phyloP scores from a whole-genome alignment of 2,797 vertebrate genomes.

The Echeneis naucrates region DNA sequence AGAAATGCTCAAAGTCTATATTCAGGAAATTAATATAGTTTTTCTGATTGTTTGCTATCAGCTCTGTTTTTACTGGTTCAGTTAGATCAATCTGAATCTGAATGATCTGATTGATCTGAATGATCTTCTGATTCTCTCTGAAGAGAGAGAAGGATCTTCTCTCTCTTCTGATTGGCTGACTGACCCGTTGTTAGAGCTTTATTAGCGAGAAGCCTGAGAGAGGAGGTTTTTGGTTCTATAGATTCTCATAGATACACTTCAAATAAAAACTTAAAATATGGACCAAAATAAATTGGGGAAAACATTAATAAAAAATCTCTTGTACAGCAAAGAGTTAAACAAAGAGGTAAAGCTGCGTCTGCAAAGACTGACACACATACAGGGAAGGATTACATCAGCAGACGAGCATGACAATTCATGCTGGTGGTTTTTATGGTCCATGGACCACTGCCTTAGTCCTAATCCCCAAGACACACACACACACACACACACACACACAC shows the following conservation, averaged over 20 bases:
- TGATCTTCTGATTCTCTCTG: too few species aligned
- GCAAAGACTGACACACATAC: slow-evolving; percentile 37
- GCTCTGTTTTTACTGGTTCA: too few species aligned
- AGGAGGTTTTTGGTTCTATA: neutral
- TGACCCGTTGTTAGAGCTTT: neutral
- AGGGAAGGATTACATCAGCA: slow-evolving; percentile 63
- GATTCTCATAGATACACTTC: neutral
- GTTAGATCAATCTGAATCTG: too few species aligned
- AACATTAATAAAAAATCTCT: slow-evolving; percentile 1
- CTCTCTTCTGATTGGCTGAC: too few species aligned
- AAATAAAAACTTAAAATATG: neutral
- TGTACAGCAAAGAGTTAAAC: slow-evolving; percentile 44
- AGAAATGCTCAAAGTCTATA: too few species aligned
- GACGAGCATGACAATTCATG: slow-evolving; percentile 71
- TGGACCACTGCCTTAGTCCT: slow-evolving; percentile 56
- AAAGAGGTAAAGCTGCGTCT: slow-evolving; percentile 33
- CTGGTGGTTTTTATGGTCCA: slow-evolving; percentile 68
- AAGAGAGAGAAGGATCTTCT: too few species aligned
- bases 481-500: slow-evolving; percentile 27
- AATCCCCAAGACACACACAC: slow-evolving; percentile 41
- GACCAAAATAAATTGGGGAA: slow-evolving; percentile 12
- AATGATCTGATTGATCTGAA: too few species aligned
- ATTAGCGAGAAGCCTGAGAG: neutral
- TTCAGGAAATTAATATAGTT: too few species aligned
- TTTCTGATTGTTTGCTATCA: too few species aligned